Evolutionary conservation across 2,888 invertebrate genomes (phyloP), one percentile per base, ranked within the genome.

Genomic region (Athalia circularis): DNA sequence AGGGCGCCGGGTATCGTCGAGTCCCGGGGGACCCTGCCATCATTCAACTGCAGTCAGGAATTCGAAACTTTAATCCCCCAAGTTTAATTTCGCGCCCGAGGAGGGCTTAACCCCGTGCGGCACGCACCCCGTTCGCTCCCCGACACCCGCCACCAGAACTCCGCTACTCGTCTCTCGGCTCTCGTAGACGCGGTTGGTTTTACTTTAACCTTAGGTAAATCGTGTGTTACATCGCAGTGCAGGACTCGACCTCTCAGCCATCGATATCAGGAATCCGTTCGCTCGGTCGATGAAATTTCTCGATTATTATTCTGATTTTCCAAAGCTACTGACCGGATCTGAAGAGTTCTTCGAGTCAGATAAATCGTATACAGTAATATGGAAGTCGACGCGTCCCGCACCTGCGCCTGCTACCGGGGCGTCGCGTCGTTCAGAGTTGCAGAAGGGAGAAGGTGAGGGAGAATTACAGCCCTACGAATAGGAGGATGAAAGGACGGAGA

Each of bases 1-100:
- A 64, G 75, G 61, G 62, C 48, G 52, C 62, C 62, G 75, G 72
- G 57, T 72, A 59, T 72, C 72, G 68, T 77, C 59, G 70, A n/a
- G 15, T 75, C 75, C 75, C 75, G 45, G 48, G 78, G 70, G 78
- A 78, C 11, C 15, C 64, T 62, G 78, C 74, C 78, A 78, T 78
- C 78, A 64, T 78, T 78, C 74, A 78, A 72, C 78, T 78, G 78
- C 78, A 78, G 78, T 64, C 78, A 74, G 78, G 78, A 78, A 78
- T 78, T 78, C 74, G 72, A 62, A 78, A 78, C 74, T 78, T 78
- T 78, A 78, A 78, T 78, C 78, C 78, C 65, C 78, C 78, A 78
- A 78, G 78, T 78, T 78, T 78, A 78, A 78, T 78, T 78, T 78
- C 78, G 78, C 64, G 72, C 72, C 74, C 47, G 74, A 78, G 78